Conservation (phyloP, 2,113 vertebrate species). For the Pavo muticus region DNA sequence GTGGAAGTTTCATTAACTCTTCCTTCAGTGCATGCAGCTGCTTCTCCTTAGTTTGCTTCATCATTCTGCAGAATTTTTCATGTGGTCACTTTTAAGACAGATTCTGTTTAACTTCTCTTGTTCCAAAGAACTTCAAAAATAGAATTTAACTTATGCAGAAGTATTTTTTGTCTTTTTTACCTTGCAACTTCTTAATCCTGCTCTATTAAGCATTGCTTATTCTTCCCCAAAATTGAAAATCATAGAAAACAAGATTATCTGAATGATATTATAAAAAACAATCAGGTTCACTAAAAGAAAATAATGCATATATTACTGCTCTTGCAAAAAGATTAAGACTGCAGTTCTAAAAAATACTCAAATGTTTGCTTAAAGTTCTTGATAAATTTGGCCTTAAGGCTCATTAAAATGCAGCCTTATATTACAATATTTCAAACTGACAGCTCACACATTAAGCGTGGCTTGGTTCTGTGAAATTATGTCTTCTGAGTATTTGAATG, state of each 20-base stretch:
- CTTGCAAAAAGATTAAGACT: background rate
- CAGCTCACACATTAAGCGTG: background rate
- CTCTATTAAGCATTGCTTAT: background rate
- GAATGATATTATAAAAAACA: background rate
- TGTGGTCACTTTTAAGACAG: background rate
- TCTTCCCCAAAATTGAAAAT: background rate
- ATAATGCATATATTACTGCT: background rate
- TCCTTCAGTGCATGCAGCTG: background rate
- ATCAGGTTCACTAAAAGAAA: background rate
- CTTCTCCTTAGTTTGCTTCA: background rate
- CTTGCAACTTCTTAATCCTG: background rate
- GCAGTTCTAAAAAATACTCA: background rate
- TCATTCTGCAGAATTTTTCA: background rate
- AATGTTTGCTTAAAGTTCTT: background rate
- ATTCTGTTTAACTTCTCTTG: background rate
- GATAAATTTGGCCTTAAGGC: background rate
- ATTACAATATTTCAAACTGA: background rate
- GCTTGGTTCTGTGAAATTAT: background rate
- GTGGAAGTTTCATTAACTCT: background rate
- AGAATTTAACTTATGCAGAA: background rate
- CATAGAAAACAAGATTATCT: background rate
- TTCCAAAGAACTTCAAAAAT: background rate
- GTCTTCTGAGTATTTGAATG: background rate
- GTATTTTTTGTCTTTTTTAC: background rate
- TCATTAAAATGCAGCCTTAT: background rate